phyloP scores from a whole-genome alignment of 2,797 vertebrate species.

The Leptatherina wallacei region DNA sequence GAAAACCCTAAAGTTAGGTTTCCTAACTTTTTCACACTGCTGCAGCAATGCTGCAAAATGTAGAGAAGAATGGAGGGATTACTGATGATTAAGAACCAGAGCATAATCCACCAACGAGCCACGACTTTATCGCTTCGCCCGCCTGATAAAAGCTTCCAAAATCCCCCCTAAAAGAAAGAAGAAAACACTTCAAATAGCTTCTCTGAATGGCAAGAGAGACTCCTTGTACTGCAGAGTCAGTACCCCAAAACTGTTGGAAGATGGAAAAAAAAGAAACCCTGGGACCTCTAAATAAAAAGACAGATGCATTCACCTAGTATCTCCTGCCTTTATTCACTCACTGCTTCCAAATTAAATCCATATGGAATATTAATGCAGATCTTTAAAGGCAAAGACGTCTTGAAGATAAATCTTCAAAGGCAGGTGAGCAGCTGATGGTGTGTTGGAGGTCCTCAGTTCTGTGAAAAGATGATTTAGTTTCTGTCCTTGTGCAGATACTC shows the following conservation, averaged over 20 bases:
- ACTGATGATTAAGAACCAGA: slow-evolving; percentile 42
- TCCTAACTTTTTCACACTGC: slow-evolving; percentile 26
- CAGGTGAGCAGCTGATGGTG: slow-evolving; percentile 1
- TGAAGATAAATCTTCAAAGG: slow-evolving; percentile 19
- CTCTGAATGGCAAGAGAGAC: slow-evolving; percentile 11
- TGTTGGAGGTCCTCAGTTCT: neutral
- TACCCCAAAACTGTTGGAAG: slow-evolving; percentile 26
- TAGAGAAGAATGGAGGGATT: slow-evolving; percentile 51
- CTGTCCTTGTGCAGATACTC: neutral
- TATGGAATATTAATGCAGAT: slow-evolving; percentile 32
- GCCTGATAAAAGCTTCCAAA: slow-evolving; percentile 33
- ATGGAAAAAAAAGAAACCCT: slow-evolving; percentile 3
- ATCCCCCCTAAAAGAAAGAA: slow-evolving; percentile 14
- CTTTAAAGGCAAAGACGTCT: neutral
- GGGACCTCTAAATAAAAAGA: slow-evolving; percentile 15
- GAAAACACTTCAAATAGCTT: slow-evolving; percentile 35
- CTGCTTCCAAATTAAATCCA: slow-evolving; percentile 15
- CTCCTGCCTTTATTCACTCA: neutral
- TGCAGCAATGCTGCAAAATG: slow-evolving; percentile 23
- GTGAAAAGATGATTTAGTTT: slow-evolving; percentile 4
- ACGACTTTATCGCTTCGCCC: slow-evolving; percentile 20
- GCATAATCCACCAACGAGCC: slow-evolving; percentile 36
- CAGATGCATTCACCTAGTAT: neutral
- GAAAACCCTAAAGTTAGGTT: slow-evolving; percentile 23
- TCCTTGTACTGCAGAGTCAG: neutral